These are phyloP conservation scores for Sarcophaga variegata DNA, from an alignment of 2,888 invertebrate species.

Conservation along the genomic window DNA sequence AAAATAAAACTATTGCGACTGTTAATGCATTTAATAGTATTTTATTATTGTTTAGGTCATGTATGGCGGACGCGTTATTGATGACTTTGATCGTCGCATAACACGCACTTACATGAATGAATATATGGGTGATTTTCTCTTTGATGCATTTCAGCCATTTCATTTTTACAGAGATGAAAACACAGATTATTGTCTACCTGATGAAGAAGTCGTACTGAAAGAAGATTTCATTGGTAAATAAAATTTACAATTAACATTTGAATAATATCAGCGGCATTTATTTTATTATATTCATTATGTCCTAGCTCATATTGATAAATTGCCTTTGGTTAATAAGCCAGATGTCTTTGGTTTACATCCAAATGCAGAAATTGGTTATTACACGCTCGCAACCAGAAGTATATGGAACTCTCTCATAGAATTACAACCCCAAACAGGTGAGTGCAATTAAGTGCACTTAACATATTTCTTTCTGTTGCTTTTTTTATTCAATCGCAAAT, in stretches of 20 bases:
- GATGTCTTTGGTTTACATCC: slow-evolving; percentile 96
- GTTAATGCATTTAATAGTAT: not conserved
- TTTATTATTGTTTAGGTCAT: slow-evolving; percentile 85
- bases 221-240: slow-evolving; percentile 87
- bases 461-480: not conserved
- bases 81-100: slow-evolving; percentile 94
- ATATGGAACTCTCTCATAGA: slow-evolving; percentile 94
- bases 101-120: slow-evolving; percentile 95
- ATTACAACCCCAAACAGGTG: slow-evolving; percentile 94
- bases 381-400: slow-evolving; percentile 91
- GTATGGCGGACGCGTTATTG: slow-evolving; percentile 97
- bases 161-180: slow-evolving; percentile 90
- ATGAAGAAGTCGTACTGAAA: slow-evolving; percentile 83
- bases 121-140: slow-evolving; percentile 96
- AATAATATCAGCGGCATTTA: not conserved
- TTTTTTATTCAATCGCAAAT: not conserved
- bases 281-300: not conserved
- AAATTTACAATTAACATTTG: not conserved
- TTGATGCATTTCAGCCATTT: slow-evolving; percentile 95
- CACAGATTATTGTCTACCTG: slow-evolving; percentile 91
- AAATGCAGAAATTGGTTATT: slow-evolving; percentile 98
- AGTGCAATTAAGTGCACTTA: slow-evolving; percentile 71
- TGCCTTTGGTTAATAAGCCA: slow-evolving; percentile 93
- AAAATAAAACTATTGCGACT: not conserved
- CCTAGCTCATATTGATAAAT: slow-evolving; percentile 88